Evolutionary conservation across 2,113 vertebrate genomes (phyloP), one percentile per base, ranked within the genome.

Genomic region (Callipepla californica): DNA sequence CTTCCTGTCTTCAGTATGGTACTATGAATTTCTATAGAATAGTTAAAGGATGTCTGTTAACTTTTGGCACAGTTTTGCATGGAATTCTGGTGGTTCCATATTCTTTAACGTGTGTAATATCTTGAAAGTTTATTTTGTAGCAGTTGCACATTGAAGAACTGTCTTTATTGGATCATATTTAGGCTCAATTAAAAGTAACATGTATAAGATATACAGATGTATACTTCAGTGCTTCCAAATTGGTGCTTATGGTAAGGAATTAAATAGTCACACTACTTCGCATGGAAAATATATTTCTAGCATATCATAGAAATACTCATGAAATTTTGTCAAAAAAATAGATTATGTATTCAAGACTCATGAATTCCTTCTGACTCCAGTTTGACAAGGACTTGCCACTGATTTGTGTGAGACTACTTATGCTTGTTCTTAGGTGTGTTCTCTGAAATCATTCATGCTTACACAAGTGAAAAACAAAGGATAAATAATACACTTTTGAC

Each of bases 261-360:
- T 66, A 92, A 85, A 92, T 80, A 92, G 57, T 73, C 13, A 77
- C 80, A 28, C 22, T 83, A 55, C 34, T 90, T 95, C 86, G 25
- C 73, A 83, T 80, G 45, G n/a, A 91, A 86, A 90, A 88, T 30
- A 12, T 72, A 66, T 85, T 92, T 93, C 67, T 55, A 69, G 21
- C 34, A 38, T 65, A 50, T 32, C 15, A 13, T 57, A 57, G 63
- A 32, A 47, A 82, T 57, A 11, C 44, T 83, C 70, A 69, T 82
- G 25, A 65, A 92, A 80, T 2, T 59, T 88, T 65, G 45, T 21
- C 36, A 9, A 48, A 67, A 66, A 66, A 48, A 18, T 6, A 34
- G 53, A 34, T 86, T 48, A 28, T 61, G 42, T 57, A 2, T 66
- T 77, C 4, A 15, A 86, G 36, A 69, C 9, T 17, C 22, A 15